Percentiles rank a stretch among this genome's conserved stretches.
Evolutionary conservation across 2,113 vertebrate genomes (phyloP).

Genomic region (Gorilla gorilla): DNA sequence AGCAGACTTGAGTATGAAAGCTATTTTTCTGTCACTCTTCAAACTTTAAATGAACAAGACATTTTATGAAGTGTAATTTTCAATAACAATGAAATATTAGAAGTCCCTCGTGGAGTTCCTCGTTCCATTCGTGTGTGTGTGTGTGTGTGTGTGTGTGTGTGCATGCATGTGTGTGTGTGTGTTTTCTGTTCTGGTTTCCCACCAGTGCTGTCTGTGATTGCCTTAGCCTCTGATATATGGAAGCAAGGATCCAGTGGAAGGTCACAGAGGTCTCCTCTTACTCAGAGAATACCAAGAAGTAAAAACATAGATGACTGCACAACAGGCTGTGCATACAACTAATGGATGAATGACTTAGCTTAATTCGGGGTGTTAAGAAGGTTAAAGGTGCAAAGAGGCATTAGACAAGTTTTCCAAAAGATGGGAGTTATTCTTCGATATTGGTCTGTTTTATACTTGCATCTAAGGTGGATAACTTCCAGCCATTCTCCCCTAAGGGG

Average conservation of each 20-base stretch:
- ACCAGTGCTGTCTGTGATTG: not conserved
- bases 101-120: slow-evolving; percentile 42
- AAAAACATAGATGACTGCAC: not conserved
- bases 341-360: not conserved
- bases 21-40: slow-evolving; percentile 74
- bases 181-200: not conserved
- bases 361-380: not conserved
- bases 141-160: too few relatives aligned
- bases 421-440: not conserved
- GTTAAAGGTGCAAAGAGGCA: not conserved
- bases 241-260: not conserved
- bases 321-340: not conserved
- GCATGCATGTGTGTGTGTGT: not conserved
- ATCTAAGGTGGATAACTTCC: not conserved
- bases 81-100: slow-evolving; percentile 79
- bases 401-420: not conserved
- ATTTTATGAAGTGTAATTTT: slow-evolving; percentile 80
- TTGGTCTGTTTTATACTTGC: not conserved
- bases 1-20: slow-evolving; percentile 68
- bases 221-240: not conserved
- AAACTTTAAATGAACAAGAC: slow-evolving; percentile 69
- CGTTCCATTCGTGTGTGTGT: not conserved
- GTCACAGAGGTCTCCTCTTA: not conserved
- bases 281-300: not conserved
- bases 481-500: not conserved